phyloP scores from a whole-genome alignment of 2,797 vertebrate genomes.

The Alauda arvensis region DNA sequence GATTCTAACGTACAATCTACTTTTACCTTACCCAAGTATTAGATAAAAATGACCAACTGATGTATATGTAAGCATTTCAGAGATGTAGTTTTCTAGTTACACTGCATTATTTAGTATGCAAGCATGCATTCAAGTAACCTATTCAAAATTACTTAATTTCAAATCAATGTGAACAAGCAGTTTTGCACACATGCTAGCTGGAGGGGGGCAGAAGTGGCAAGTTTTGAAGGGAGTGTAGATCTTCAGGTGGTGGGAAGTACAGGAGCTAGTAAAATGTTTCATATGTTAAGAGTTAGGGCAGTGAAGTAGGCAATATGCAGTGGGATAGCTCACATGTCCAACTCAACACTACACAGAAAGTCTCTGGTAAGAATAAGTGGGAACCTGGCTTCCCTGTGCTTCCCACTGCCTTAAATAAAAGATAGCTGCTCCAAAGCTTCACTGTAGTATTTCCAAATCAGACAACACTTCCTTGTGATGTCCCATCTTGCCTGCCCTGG shows the following conservation, averaged over 20 bases:
- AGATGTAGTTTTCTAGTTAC: not conserved
- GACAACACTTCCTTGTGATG: not conserved
- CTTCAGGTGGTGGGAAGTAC: not conserved
- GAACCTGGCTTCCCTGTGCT: not conserved
- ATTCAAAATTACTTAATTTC: not conserved
- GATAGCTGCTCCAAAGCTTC: not conserved
- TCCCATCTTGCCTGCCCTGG: not conserved
- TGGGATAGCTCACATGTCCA: not conserved
- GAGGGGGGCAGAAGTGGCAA: not conserved
- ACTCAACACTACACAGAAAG: fast-evolving
- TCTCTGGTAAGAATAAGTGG: not conserved
- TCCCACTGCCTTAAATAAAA: not conserved
- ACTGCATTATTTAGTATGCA: not conserved
- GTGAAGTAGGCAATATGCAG: not conserved
- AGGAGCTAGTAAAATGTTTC: not conserved
- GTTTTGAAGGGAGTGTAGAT: not conserved
- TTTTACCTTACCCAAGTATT: not conserved
- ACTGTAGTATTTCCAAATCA: not conserved
- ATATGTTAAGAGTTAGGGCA: not conserved
- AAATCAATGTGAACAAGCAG: not conserved
- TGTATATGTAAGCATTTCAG: not conserved
- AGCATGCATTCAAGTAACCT: not conserved
- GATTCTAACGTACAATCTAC: not conserved
- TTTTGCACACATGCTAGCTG: not conserved
- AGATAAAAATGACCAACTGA: not conserved